Conservation (phyloP, 2,797 vertebrate species). For the Sebastes hubbsi region DNA sequence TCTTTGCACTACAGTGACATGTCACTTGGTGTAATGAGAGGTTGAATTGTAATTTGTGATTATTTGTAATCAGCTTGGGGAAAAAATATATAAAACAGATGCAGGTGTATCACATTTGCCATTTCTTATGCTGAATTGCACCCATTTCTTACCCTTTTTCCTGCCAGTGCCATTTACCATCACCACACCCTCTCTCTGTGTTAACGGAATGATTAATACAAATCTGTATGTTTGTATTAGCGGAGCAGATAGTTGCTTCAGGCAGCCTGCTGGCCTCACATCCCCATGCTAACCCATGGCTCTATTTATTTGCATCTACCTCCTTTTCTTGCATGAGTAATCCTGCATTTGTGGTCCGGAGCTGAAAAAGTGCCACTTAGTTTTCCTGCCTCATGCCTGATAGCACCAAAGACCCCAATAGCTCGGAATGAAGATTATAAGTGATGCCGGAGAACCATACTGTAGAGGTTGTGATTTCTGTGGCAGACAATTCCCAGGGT, state of each 20-base stretch:
- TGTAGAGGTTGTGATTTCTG: background rate
- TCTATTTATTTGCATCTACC: constrained; percentile 24
- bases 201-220: background rate
- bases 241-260: background rate
- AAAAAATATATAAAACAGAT: background rate
- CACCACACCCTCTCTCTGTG: background rate
- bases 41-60: background rate
- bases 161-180: background rate
- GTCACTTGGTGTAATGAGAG: background rate
- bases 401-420: background rate
- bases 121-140: background rate
- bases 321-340: constrained; percentile 14
- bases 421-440: background rate
- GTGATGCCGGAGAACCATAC: background rate
- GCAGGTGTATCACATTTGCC: background rate
- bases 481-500: constrained; percentile 17
- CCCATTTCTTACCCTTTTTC: background rate
- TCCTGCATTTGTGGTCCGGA: constrained; percentile 27
- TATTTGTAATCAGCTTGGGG: no score
- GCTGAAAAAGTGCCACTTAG: background rate
- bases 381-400: constrained; percentile 2
- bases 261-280: constrained; percentile 14
- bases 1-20: background rate
- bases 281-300: constrained; percentile 9
- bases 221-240: background rate